phyloP scores from a whole-genome alignment of 1,140 invertebrate genomes.

The Potamilus streckersoni region DNA sequence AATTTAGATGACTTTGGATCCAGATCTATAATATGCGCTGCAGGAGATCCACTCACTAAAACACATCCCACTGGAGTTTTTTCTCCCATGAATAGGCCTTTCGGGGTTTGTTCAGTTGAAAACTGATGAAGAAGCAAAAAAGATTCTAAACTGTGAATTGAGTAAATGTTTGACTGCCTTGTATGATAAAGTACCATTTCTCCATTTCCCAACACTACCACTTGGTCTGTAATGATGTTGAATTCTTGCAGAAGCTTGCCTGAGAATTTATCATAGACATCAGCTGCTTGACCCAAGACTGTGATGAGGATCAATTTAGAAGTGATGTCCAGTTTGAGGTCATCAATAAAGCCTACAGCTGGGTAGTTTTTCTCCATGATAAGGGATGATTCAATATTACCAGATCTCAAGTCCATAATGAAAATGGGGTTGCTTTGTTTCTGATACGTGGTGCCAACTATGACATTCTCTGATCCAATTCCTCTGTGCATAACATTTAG shows the following conservation, averaged over 20 bases:
- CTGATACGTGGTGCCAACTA: slow-evolving; percentile 38
- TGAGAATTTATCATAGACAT: slow-evolving; percentile 32
- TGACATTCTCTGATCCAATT: slow-evolving; percentile 26
- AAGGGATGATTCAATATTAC: slow-evolving; percentile 29
- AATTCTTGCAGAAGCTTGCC: slow-evolving; percentile 39
- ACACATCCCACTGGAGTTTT: slow-evolving; percentile 10
- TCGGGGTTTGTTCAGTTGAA: slow-evolving; percentile 21
- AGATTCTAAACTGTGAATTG: slow-evolving; percentile 23
- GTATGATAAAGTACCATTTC: slow-evolving; percentile 31
- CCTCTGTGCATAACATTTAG: slow-evolving; percentile 37
- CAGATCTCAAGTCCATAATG: slow-evolving; percentile 29
- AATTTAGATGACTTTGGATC: slow-evolving; percentile 24
- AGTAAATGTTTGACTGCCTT: slow-evolving; percentile 30
- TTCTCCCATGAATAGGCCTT: slow-evolving; percentile 20
- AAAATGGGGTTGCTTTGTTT: slow-evolving; percentile 31
- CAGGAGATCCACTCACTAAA: slow-evolving; percentile 15
- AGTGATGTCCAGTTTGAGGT: slow-evolving; percentile 32
- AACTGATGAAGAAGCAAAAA: slow-evolving; percentile 27
- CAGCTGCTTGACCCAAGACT: slow-evolving; percentile 29
- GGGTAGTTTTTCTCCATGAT: slow-evolving; percentile 37
- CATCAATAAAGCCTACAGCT: slow-evolving; percentile 35
- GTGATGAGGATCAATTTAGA: slow-evolving; percentile 19
- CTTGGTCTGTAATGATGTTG: slow-evolving; percentile 26
- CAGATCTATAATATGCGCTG: slow-evolving; percentile 24
- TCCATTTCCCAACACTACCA: slow-evolving; percentile 27